Evolutionary conservation across 2,888 invertebrate genomes (phyloP).

Genomic region (Spilarctia lutea): DNA sequence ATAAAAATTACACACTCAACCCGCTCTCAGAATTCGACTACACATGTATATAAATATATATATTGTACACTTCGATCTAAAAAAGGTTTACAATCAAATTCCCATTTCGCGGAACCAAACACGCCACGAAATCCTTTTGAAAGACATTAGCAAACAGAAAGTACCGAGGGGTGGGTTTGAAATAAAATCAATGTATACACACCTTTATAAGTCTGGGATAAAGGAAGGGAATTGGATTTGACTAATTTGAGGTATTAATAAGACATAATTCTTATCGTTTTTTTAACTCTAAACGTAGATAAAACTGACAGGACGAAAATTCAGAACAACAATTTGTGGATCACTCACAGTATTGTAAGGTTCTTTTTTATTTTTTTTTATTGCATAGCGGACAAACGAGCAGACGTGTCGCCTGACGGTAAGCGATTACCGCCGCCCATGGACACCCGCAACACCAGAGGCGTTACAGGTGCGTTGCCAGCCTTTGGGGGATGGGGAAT

Average conservation of each 20-base stretch:
- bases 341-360: too few relatives aligned
- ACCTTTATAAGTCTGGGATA: slow-evolving; percentile 3
- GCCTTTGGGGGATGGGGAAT: too few relatives aligned
- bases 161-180: neutral
- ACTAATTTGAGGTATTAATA: neutral
- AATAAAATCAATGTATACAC: slow-evolving; percentile 27
- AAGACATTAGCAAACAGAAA: slow-evolving; percentile 27
- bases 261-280: too few relatives aligned
- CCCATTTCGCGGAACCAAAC: slow-evolving; percentile 32
- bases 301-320: too few relatives aligned
- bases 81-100: slow-evolving; percentile 32
- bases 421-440: too few relatives aligned
- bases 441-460: too few relatives aligned
- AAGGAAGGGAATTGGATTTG: neutral
- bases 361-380: too few relatives aligned
- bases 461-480: too few relatives aligned
- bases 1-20: slow-evolving; percentile 11
- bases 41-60: neutral
- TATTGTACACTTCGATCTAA: neutral
- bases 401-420: too few relatives aligned
- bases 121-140: slow-evolving; percentile 22
- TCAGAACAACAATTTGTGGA: too few relatives aligned
- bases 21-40: neutral
- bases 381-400: too few relatives aligned
- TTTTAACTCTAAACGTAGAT: too few relatives aligned